Evolutionary conservation across 2,797 vertebrate species (phyloP), one percentile per base, ranked within the genome.

Genomic region (Nannoperca australis): DNA sequence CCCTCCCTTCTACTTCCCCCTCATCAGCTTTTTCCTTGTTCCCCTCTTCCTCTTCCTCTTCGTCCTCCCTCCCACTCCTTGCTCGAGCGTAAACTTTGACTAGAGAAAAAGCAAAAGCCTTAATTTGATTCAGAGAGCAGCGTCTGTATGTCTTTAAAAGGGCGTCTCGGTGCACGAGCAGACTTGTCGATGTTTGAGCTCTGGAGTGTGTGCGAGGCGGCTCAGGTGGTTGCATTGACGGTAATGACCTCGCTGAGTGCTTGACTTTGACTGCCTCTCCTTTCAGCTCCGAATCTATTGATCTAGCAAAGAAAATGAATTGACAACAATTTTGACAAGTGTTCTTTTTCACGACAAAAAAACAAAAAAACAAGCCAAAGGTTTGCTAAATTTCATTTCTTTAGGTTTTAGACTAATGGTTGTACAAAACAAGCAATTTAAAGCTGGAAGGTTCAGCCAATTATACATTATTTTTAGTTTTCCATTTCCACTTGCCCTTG

Each of bases 11-110:
- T 61, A 7, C 67, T 70, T 73, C 61, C 69, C 68, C 74, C 55
- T 73, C 38, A 67, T 84, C 78, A 30, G 14, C 40, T 36, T 18
- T 65, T 40, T 62, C 36, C 70, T 40, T 66, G 32, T 63, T 51
- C 4, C 68, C 45, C 20, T 73, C 54, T 3, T 60, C 17, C 7
- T 66, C 40, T 1, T 76, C 63, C 49, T 53, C 56, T 3, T 62
- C 40, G 1, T 66, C 61, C n/a, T 69, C 53, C 70, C 44, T 50
- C 65, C 47, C 58, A 32, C 49, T 64, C 12, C 14, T 11, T 20
- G 9, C 62, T 70, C 0, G 5, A 7, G 15, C 40, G 7, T 44
- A 27, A 47, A 67, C 56, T 32, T 58, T 75, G 54, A 55, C 1
- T 17, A 42, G 6, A 70, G 62, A 70, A 78, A 44, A 14, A 24